Base-by-base conservation (phyloP, 1,140 invertebrate species). In the Drosophila ogumai region DNA sequence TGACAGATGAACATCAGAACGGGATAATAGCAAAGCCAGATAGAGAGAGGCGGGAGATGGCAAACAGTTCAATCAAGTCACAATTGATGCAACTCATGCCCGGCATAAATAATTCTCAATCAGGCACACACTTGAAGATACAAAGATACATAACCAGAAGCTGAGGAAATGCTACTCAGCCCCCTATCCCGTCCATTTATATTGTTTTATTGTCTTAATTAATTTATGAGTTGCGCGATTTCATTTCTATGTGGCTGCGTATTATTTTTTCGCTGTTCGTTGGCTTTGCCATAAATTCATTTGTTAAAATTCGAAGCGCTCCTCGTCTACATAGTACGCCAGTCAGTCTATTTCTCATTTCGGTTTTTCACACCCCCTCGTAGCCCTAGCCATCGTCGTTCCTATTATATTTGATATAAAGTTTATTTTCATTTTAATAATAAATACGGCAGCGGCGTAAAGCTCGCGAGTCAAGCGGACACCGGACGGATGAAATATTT, bases 381-480 rank as follows among this genome's bases (percentile, higher is more conserved):
- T 4, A 19, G 9, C 28, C 3, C 19, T 6, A 1, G 0, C 17
- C 17, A 9, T 9, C 2, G 7, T 13, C 7, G 32, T 31, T 46
- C 28, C 36, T 10, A 49, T 81, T 85, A 77, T 74, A 77, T 84
- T 76, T 68, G 41, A 76, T 55, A 76, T 74, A 79, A 78, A 90
- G 80, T 90, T 84, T 84, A 71, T 88, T 88, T 87, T 80, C 61
- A 84, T 80, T 87, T 88, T 82, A 74, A 84, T 82, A 88, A 72
- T 76, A 64, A 75, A 67, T 80, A 66, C 75, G 52, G 54, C 31
- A 68, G 56, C 57, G 19, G 57, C 41, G 43, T 32, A 41, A 13
- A 28, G 31, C 34, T 17, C 31, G 31, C 47, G 6, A 38, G 55
- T n/a, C 47, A 54, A 28, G 19, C 5, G 41, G 9, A 13, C 25